Percentiles rank a stretch among this genome's conserved stretches.
Conservation (phyloP, 2,797 vertebrate genomes). For the Naso thynnoides region DNA sequence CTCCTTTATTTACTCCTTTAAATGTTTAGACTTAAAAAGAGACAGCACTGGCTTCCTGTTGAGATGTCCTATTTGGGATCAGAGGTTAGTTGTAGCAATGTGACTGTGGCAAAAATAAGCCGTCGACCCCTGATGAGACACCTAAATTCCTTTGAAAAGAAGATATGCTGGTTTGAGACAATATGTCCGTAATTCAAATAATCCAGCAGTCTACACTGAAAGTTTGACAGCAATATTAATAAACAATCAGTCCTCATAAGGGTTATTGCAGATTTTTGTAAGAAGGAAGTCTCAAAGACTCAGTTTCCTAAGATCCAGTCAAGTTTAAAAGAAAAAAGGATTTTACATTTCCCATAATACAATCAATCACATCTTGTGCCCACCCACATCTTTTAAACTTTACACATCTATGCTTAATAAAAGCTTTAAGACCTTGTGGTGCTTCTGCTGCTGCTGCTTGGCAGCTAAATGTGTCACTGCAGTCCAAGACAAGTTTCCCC, state of each 20-base stretch:
- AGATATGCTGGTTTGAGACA: not conserved
- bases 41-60: slow-evolving; percentile 37
- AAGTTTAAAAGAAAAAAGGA: not conserved
- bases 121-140: not conserved
- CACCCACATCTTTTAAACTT: not conserved
- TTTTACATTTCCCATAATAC: not conserved
- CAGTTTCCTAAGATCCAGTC: too few species aligned
- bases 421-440: not conserved
- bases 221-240: not conserved
- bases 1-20: not conserved
- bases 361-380: not conserved
- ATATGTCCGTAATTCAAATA: not conserved
- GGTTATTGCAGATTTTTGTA: not conserved
- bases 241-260: not conserved
- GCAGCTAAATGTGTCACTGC: too few species aligned
- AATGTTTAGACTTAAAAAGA: slow-evolving; percentile 18
- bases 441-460: too few species aligned
- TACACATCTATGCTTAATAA: not conserved
- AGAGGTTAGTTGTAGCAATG: slow-evolving; percentile 19
- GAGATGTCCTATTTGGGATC: slow-evolving; percentile 46
- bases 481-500: too few species aligned
- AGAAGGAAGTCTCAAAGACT: not conserved
- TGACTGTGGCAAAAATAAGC: not conserved
- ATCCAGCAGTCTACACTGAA: not conserved
- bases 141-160: not conserved